Base-by-base conservation (phyloP, 2,113 vertebrate species). In the Mastomys natalensis region DNA sequence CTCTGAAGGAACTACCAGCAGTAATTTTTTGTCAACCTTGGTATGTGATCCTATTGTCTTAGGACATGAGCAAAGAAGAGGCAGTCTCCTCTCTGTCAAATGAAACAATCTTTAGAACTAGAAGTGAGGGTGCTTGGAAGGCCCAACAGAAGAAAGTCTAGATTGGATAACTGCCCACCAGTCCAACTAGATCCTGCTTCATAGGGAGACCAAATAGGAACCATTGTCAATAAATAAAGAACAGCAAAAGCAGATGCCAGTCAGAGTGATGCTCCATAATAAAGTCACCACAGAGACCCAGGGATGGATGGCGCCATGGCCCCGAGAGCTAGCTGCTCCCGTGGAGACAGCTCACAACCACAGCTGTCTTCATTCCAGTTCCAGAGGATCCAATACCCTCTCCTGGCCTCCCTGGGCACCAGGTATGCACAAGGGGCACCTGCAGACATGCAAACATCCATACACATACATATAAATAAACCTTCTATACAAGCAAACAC, bases 191-290 rank as follows among this genome's bases (percentile, higher is more conserved):
- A 85, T 22, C 22, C 24, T 62, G 74, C 48, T 91, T 85, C 73
- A 37, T 89, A 40, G 89, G 45, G 43, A 88, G 45, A 78, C 24
- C 34, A 17, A 91, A 72, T 77, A 84, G 29, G 26, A 97, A 60
- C 86, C 34, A 96, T 0, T 43, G 60, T 22, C 22, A 70, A 43
- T 11, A 37, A 55, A 51, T 29, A 82, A 94, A 13, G 12, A 80
- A 58, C 0, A 84, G 48, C 24, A 68, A 51, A 13, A 11, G 62
- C 43, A 6, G 17, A 62, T 11, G 17, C 43, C 31, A 91, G 70
- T 11, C 64, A 80, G n/a, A 70, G 17, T 26, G 34, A 70, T n/a
- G 45, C 34, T 70, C 19, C 29, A 64, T 45, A 11, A 66, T 4
- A 31, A 19, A 45, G 82, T 66, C 40, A 21, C n/a, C 60, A 64